These are phyloP conservation scores for Halcyon malimbica DNA, from an alignment of 2,113 vertebrate species.

Conservation along the genomic window DNA sequence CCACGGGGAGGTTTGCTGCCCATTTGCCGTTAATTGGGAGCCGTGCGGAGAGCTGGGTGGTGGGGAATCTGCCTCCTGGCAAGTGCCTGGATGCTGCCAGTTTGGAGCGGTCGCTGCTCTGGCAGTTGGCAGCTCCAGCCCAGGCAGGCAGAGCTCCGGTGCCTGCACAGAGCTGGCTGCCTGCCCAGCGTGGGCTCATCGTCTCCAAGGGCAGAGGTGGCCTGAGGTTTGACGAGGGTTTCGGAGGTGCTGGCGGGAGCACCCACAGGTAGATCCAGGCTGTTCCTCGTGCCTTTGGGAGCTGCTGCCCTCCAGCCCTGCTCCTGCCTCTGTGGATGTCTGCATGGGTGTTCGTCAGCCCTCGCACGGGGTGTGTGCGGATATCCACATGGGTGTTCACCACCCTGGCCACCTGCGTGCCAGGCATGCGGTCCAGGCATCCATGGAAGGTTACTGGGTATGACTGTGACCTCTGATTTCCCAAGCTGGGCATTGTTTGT, in stretches of 20 bases:
- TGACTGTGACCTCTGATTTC: rapidly evolving
- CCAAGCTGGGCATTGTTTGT: neutral
- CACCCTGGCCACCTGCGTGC: rapidly evolving
- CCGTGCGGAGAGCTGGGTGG: neutral
- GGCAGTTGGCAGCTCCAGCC: neutral
- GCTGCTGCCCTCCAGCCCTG: neutral
- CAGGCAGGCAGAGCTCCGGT: neutral
- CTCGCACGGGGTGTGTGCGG: rapidly evolving
- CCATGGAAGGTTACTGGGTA: neutral
- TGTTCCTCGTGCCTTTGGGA: neutral
- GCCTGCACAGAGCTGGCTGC: neutral
- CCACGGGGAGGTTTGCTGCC: neutral
- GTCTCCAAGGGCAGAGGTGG: neutral
- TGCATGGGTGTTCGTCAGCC: neutral
- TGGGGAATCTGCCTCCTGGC: neutral
- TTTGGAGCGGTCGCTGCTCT: rapidly evolving
- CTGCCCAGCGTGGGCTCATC: neutral
- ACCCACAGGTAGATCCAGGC: neutral
- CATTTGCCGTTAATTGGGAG: neutral
- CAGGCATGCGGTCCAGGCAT: neutral
- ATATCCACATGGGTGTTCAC: neutral
- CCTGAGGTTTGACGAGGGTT: neutral
- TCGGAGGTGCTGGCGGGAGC: neutral
- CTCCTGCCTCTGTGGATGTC: rapidly evolving
- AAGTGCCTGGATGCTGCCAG: neutral